These are phyloP conservation scores for Phortica magna DNA, from an alignment of 2,888 invertebrate genomes.

Conservation along the genomic window DNA sequence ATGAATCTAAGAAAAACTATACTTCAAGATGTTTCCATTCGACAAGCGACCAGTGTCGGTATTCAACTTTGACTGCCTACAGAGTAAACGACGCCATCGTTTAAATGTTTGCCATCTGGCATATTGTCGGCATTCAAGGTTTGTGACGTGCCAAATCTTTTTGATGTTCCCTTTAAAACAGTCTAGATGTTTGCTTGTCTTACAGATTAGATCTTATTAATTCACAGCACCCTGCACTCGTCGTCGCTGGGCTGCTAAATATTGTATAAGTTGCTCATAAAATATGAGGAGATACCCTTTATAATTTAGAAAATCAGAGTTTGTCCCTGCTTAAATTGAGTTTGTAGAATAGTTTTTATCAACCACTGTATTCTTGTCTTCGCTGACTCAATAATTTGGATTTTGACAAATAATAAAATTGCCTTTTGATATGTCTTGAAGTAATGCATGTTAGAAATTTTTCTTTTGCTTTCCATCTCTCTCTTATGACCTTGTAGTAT, in stretches of 20 bases:
- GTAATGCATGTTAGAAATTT: too few relatives aligned
- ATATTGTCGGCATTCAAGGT: not conserved
- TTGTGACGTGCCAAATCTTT: not conserved
- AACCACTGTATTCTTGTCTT: too few relatives aligned
- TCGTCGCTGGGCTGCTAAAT: not conserved
- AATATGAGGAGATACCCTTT: too few relatives aligned
- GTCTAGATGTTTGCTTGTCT: constrained; percentile 1
- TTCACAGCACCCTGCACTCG: not conserved
- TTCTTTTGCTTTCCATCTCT: too few relatives aligned
- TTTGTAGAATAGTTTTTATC: too few relatives aligned
- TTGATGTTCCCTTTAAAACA: not conserved
- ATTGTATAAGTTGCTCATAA: too few relatives aligned
- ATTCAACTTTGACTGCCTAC: not conserved
- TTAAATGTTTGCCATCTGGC: not conserved
- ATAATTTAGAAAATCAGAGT: too few relatives aligned
- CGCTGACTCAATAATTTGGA: too few relatives aligned
- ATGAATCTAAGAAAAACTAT: not conserved
- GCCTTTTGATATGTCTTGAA: too few relatives aligned
- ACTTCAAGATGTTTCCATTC: not conserved
- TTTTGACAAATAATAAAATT: too few relatives aligned
- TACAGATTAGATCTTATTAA: constrained; percentile 22
- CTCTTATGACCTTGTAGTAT: too few relatives aligned
- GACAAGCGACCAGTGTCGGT: not conserved
- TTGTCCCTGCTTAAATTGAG: too few relatives aligned
- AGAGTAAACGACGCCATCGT: not conserved